Conservation (phyloP, 2,888 invertebrate genomes). For the Cryptocephalus primarius region DNA sequence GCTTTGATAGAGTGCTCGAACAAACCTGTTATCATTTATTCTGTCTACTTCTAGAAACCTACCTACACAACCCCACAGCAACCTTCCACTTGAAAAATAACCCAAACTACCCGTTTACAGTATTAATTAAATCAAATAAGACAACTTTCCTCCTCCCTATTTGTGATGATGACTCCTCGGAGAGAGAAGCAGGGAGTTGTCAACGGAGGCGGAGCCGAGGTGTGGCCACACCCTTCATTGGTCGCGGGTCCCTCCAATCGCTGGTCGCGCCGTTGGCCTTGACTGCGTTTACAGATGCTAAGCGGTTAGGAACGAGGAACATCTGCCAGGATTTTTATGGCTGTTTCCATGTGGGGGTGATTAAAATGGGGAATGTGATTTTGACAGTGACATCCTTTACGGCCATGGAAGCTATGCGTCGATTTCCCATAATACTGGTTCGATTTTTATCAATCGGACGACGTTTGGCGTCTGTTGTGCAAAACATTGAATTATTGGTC, state of each 20-base stretch:
- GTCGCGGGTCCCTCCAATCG: conserved; percentile 8
- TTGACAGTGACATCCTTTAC: conserved; percentile 8
- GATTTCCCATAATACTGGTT: no score
- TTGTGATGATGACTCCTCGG: no score
- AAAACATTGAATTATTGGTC: no score
- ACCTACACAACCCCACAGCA: no score
- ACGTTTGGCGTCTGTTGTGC: neutral
- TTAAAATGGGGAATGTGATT: conserved; percentile 11
- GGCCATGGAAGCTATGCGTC: neutral
- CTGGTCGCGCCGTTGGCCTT: conserved; percentile 9
- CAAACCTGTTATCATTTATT: no score
- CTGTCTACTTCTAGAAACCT: no score
- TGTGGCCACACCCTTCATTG: conserved; percentile 12
- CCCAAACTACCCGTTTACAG: no score
- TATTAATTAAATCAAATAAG: no score
- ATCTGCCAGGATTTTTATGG: conserved; percentile 16
- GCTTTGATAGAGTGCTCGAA: no score
- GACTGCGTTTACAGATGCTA: conserved; percentile 10
- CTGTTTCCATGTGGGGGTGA: conserved; percentile 13
- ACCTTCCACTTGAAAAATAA: no score
- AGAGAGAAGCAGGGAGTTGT: conserved; percentile 4
- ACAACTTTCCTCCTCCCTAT: no score
- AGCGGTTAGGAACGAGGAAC: conserved; percentile 12
- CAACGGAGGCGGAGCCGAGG: conserved; percentile 7
- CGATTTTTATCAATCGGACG: no score